Percentiles rank a stretch among this genome's conserved stretches.
These are phyloP conservation scores for Lathronympha strigana DNA, from an alignment of 2,888 invertebrate genomes.

Conservation along the genomic window DNA sequence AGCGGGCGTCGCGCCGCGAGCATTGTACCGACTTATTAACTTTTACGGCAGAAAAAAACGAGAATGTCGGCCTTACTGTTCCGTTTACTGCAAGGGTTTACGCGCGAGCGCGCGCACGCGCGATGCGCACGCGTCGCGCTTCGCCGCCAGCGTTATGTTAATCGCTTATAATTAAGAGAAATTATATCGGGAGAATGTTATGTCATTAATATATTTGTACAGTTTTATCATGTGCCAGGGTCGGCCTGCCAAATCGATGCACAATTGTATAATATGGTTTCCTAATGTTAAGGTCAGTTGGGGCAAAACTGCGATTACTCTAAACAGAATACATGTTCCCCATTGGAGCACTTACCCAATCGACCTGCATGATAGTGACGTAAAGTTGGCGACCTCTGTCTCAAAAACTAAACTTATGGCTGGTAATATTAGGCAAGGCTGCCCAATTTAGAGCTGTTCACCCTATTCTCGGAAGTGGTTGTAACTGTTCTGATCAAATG, in stretches of 20 bases:
- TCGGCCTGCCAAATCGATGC: not conserved
- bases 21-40: conserved; percentile 70
- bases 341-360: no score
- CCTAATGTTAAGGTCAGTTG: not conserved
- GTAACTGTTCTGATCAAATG: not conserved
- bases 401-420: not conserved
- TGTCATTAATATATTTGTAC: not conserved
- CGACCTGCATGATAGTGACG: no score
- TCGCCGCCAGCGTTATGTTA: conserved; percentile 29
- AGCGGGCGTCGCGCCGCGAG: conserved; percentile 60
- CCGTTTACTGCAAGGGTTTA: conserved; percentile 62
- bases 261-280: no score
- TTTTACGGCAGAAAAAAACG: conserved; percentile 74
- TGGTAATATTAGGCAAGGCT: no score
- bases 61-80: conserved; percentile 63
- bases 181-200: conserved; percentile 18
- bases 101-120: conserved; percentile 64
- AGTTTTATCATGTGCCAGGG: not conserved
- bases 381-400: not conserved
- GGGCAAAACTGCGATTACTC: not conserved
- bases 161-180: conserved; percentile 20
- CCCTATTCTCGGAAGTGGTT: not conserved
- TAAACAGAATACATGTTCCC: not conserved
- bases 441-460: not conserved
- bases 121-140: conserved; percentile 51